Base-by-base conservation (phyloP, 2,888 invertebrate species). In the Pseudococcus jackbeardsleyi region DNA sequence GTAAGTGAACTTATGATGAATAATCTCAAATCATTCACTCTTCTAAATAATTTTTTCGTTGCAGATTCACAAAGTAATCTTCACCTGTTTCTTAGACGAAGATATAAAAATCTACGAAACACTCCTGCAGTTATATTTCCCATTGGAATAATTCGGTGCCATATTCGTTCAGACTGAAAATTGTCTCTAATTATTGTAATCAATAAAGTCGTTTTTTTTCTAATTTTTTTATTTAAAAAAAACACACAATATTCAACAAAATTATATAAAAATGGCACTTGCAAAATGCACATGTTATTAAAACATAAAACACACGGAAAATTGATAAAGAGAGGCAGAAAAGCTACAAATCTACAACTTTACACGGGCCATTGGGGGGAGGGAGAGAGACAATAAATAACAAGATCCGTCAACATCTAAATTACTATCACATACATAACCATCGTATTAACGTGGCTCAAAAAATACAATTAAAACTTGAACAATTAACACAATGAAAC, bases 81-180 rank as follows among this genome's bases (percentile, higher is more conserved):
- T 97, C 91, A 97, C 96, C 91, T 92, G 96, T 5, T 97, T 96
- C 91, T 91, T 96, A 91, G 93, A 94, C 0, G 92, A 93, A 42
- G 97, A 97, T 92, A 93, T 94, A 68, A 92, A 93, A 68, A 93
- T 96, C 54, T 97, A 97, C 91, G 94, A 95, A 90, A 93, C 94
- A 2, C 91, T 95, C 68, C 91, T 96, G 91, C 95, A 95, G 90
- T 92, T 94, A 90, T 96, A 95, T 91, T 97, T 96, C 91, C 95
- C 95, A 1, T 88, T 93, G 0, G 91, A 92, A 86, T 92, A 91
- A 88, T n/a, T 22, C 22, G 4, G 64, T 15, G 33, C 17, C 12
- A 39, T 82, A 64, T 46, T 12, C 7, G 19, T 9, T 46, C 46
- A 82, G n/a, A 82, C 79, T 46, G 79, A 8, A 46, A 46, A 17